phyloP scores from a whole-genome alignment of 2,888 invertebrate genomes.

The Ectemnius lituratus region DNA sequence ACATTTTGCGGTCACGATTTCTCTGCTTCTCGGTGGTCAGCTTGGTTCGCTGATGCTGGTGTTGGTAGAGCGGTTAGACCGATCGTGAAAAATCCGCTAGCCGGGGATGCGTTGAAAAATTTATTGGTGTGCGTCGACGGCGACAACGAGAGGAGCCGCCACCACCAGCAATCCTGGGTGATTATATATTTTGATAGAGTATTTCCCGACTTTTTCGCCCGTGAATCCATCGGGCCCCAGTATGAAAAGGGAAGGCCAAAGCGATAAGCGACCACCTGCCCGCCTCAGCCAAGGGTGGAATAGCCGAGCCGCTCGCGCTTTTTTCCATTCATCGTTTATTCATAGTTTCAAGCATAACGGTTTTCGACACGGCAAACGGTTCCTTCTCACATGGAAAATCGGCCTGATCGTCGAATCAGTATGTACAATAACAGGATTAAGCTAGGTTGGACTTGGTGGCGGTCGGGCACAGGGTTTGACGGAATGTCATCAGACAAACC shows the following conservation, averaged over 20 bases:
- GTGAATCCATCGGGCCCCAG: background rate
- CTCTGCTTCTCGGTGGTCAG: background rate
- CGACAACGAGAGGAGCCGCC: background rate
- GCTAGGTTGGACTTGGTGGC: background rate
- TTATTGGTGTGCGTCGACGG: background rate
- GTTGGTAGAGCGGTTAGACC: background rate
- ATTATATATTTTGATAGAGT: background rate
- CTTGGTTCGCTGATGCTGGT: background rate
- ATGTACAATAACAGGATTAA: constrained; percentile 39
- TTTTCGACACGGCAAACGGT: background rate
- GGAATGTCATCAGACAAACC: constrained; percentile 37
- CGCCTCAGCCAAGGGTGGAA: background rate
- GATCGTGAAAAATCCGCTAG: background rate
- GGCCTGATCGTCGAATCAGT: constrained; percentile 21
- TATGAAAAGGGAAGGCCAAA: background rate
- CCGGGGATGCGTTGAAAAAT: background rate
- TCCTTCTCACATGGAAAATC: background rate
- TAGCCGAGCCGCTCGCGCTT: background rate
- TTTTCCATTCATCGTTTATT: background rate
- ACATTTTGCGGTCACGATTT: background rate
- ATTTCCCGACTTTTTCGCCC: background rate
- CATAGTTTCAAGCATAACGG: background rate
- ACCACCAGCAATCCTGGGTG: background rate
- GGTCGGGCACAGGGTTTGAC: background rate
- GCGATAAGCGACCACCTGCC: background rate